Evolutionary conservation across 2,888 invertebrate species (phyloP).

Genomic region (Lepidocyrtoides sp.): DNA sequence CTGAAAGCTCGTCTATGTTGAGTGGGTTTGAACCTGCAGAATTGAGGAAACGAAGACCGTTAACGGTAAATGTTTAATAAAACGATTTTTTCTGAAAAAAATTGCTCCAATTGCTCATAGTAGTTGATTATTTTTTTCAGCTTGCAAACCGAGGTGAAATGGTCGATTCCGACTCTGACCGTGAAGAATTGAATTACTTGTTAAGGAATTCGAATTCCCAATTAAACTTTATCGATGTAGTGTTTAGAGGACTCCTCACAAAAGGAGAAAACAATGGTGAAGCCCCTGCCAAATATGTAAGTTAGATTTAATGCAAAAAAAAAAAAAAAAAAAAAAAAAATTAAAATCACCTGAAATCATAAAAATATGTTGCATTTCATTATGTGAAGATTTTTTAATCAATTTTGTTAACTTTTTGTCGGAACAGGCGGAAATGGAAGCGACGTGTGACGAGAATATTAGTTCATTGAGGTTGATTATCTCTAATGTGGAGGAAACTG

Average conservation of each 20-base stretch:
- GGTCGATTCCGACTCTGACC: conserved; percentile 85
- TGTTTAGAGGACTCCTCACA: conserved; percentile 82
- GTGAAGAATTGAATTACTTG: conserved; percentile 84
- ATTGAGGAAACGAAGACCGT: conserved; percentile 81
- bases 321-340: too few species aligned
- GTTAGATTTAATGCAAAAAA: not conserved
- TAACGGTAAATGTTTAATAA: conserved; percentile 65
- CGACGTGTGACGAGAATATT: conserved; percentile 85
- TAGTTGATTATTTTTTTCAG: conserved; percentile 67
- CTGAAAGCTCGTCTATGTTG: conserved; percentile 84
- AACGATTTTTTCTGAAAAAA: not conserved
- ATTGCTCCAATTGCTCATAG: too few species aligned
- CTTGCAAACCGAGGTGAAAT: conserved; percentile 83
- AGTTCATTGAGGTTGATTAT: conserved; percentile 83
- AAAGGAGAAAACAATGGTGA: conserved; percentile 72
- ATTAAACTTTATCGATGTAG: conserved; percentile 81
- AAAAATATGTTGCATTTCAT: too few species aligned
- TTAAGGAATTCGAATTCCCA: conserved; percentile 84
- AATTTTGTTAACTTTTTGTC: conserved; percentile 24
- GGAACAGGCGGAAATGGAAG: conserved; percentile 84
- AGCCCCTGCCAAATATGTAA: conserved; percentile 84
- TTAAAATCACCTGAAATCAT: too few species aligned
- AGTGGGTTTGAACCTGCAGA: conserved; percentile 83
- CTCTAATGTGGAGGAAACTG: conserved; percentile 81
- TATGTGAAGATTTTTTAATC: too few species aligned